Base-by-base conservation (phyloP, 2,113 vertebrate species). In the Zosterops hypoxanthus region DNA sequence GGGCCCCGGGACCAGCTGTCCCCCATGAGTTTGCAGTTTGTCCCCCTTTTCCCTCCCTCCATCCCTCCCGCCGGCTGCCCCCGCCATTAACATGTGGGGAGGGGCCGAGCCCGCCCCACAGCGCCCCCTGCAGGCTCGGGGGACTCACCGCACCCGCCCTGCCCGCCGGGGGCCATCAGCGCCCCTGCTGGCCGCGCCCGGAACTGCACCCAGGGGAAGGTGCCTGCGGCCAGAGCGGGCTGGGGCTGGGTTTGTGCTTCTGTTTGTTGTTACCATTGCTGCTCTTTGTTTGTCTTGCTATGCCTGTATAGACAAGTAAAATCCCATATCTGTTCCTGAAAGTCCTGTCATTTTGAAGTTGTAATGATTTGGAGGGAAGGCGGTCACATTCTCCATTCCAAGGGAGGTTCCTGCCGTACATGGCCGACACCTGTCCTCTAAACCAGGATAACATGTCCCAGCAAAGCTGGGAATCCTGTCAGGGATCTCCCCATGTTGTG, bases 401-500 rank as follows among this genome's bases (percentile, higher is more conserved):
- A 14, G 20, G 50, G 50, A 55, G 21, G 23, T 46, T 92, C 29
- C 18, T 8, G 4, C 8, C 52, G 29, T 42, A 25, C 65, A 41
- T 50, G 29, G 55, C 14, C 34, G 55, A 52, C 15, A 42, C 5
- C 8, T 41, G 34, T 69, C 64, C 9, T 59, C n/a, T 50, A 59
- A 82, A 41, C 29, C 29, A 41, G 64, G 23, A 41, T 12, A 41
- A 6, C 28, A 28, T 31, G 42, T 13, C 12, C 8, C 21, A 29
- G 4, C 21, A 9, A 8, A 23, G 13, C 31, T 42, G 2, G 49
- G 41, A 64, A 64, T 75, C 50, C 42, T 56, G 29, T 22, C 47
- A 26, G 33, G 1, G 39, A 6, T 36, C 26, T 14, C 46, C 47
- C 55, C 24, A 0, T 0, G 0, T 8, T 25, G 36, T 64, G 26